Evolutionary conservation across 2,888 invertebrate species (phyloP).

Genomic region (Colostygia pectinataria): DNA sequence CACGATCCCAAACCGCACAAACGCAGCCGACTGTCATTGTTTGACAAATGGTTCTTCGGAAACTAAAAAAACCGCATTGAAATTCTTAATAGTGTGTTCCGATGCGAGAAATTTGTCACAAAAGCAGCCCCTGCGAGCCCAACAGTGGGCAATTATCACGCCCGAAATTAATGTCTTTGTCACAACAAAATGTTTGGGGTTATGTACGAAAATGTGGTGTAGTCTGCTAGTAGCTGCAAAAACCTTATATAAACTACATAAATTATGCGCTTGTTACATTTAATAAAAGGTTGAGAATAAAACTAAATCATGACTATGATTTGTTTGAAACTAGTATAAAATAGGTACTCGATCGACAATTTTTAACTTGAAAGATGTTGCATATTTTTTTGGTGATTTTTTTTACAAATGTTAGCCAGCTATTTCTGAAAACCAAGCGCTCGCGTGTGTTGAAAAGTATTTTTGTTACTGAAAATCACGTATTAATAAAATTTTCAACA

Average conservation of each 20-base stretch:
- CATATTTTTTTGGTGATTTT: no score
- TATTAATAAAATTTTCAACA: no score
- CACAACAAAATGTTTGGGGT: slow-evolving; percentile 43
- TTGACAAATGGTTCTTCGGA: slow-evolving; percentile 63
- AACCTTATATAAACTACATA: background rate
- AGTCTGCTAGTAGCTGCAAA: background rate
- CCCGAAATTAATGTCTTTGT: slow-evolving; percentile 73
- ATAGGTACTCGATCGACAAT: no score
- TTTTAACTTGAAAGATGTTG: no score
- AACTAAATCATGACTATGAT: no score
- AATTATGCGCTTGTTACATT: no score
- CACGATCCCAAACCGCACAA: slow-evolving; percentile 40
- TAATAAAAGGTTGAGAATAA: no score
- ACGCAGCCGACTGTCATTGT: slow-evolving; percentile 63
- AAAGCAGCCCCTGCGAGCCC: slow-evolving; percentile 44
- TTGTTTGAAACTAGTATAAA: no score
- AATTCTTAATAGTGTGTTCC: slow-evolving; percentile 71
- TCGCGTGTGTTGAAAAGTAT: no score
- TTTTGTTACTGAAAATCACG: no score
- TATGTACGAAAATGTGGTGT: slow-evolving; percentile 6
- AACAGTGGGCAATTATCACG: slow-evolving; percentile 71
- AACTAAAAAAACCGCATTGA: slow-evolving; percentile 52
- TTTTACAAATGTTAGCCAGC: no score
- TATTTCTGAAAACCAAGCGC: no score
- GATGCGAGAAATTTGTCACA: slow-evolving; percentile 76